Conservation (phyloP, 2,888 invertebrate genomes). For the Tetragnatha montana region DNA sequence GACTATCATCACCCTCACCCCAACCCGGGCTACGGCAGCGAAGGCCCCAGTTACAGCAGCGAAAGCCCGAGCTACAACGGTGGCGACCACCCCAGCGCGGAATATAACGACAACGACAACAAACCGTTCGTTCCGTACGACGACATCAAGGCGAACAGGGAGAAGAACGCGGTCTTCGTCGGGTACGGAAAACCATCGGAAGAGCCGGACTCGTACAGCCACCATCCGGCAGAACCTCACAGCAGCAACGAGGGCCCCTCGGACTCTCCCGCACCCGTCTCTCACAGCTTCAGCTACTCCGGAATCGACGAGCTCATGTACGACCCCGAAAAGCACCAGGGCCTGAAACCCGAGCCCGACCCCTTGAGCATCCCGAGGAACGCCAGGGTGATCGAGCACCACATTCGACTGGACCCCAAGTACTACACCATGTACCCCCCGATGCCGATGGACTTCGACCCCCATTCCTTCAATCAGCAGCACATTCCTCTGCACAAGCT, state of each 20-base stretch:
- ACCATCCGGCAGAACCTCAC: neutral
- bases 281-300: conserved; percentile 28
- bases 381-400: conserved; percentile 57
- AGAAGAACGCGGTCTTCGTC: conserved; percentile 5
- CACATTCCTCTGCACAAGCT: conserved; percentile 50
- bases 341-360: conserved; percentile 52
- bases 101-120: neutral
- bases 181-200: neutral
- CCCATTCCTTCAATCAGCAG: neutral
- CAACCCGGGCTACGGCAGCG: neutral
- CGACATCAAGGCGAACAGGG: conserved; percentile 4
- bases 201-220: neutral
- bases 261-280: neutral
- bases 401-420: conserved; percentile 54
- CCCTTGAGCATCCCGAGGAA: conserved; percentile 60
- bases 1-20: neutral
- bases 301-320: conserved; percentile 15
- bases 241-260: neutral
- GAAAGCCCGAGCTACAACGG: neutral
- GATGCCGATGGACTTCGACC: neutral
- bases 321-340: conserved; percentile 36
- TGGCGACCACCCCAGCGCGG: neutral
- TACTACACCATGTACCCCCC: conserved; percentile 24
- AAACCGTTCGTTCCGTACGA: conserved; percentile 35
- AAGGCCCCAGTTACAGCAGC: neutral